These are phyloP conservation scores for Ariopsis seemanni DNA, from an alignment of 2,113 vertebrate genomes.

Conservation along the genomic window DNA sequence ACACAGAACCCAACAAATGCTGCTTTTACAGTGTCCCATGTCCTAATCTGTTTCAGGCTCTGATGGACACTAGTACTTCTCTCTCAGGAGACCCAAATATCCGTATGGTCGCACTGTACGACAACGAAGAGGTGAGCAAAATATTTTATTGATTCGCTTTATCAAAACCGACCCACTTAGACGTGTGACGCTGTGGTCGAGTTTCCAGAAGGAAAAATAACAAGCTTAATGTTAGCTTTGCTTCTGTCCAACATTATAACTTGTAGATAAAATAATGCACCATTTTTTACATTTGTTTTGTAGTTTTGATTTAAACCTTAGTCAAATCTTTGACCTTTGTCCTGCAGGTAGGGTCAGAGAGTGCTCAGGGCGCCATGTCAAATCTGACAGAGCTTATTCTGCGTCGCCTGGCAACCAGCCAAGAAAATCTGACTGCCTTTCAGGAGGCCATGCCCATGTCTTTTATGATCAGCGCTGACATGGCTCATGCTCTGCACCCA, in stretches of 20 bases:
- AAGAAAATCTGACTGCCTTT: constrained; percentile 83
- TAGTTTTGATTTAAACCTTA: not conserved
- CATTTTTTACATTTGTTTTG: not conserved
- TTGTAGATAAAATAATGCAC: not conserved
- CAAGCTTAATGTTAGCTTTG: not conserved
- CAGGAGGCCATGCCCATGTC: constrained; percentile 90
- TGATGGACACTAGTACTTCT: constrained; percentile 82
- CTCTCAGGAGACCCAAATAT: constrained; percentile 83
- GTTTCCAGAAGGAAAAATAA: not conserved
- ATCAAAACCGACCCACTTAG: not conserved
- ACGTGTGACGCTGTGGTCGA: not conserved
- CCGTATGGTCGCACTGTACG: constrained; percentile 88
- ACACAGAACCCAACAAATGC: not conserved
- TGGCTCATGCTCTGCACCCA: constrained; percentile 94
- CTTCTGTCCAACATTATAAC: not conserved
- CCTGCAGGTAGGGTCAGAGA: constrained; percentile 90
- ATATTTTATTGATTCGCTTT: not conserved
- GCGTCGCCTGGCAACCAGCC: constrained; percentile 80
- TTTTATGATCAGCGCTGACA: constrained; percentile 96
- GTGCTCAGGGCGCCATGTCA: constrained; percentile 89
- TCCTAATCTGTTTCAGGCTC: constrained; percentile 69
- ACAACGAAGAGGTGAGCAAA: constrained; percentile 90
- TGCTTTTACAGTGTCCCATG: not conserved
- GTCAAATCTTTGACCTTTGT: not conserved
- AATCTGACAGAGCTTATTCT: constrained; percentile 92